Evolutionary conservation across 2,797 vertebrate genomes (phyloP).

Genomic region (Sebastes matsubarae): DNA sequence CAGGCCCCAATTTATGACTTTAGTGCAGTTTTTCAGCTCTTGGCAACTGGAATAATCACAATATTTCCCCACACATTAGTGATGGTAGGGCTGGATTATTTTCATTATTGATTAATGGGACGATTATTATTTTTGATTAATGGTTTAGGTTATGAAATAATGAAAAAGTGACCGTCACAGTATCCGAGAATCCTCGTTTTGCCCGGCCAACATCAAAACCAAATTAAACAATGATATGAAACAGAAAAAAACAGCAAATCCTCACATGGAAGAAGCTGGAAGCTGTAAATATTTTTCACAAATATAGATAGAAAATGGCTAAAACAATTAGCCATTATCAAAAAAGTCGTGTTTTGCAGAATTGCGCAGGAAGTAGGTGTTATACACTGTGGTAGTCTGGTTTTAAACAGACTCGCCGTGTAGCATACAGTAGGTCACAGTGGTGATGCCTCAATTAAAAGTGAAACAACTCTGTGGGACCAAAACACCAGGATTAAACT

Average conservation of each 20-base stretch:
- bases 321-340: not conserved
- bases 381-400: not conserved
- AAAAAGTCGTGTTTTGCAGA: too few relatives aligned
- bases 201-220: not conserved
- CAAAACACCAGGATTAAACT: not conserved
- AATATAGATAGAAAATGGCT: not conserved
- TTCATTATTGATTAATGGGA: not conserved
- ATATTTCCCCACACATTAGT: not conserved
- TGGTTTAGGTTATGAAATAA: not conserved
- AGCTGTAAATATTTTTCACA: too few relatives aligned
- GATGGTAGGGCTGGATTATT: not conserved
- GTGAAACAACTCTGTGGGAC: not conserved
- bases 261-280: not conserved
- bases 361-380: too few relatives aligned
- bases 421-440: not conserved
- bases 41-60: not conserved
- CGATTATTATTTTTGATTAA: not conserved
- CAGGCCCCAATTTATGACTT: not conserved
- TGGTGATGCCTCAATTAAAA: constrained; percentile 3
- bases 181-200: not conserved
- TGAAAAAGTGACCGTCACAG: too few relatives aligned
- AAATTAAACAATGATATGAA: not conserved
- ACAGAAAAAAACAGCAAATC: not conserved
- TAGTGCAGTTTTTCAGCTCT: constrained; percentile 3
- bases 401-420: not conserved